Percentiles rank a stretch among this genome's conserved stretches.
Conservation (phyloP, 2,113 vertebrate genomes). For the Sphaerodactylus townsendi region DNA sequence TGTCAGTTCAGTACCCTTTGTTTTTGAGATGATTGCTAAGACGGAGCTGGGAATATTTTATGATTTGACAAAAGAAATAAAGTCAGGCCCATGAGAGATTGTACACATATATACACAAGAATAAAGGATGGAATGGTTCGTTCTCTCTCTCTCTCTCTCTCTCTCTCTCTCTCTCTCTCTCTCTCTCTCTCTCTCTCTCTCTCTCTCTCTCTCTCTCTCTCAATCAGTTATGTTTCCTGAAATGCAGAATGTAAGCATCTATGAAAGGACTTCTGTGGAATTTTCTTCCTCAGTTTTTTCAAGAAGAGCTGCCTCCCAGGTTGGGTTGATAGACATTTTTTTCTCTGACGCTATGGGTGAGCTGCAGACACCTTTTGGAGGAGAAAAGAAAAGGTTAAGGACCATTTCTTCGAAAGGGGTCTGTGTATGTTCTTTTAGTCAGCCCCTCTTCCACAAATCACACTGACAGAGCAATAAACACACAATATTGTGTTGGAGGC, state of each 20-base stretch:
- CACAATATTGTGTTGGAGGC: too few relatives aligned
- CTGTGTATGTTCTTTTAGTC: too few relatives aligned
- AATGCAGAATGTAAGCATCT: not conserved
- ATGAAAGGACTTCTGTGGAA: not conserved
- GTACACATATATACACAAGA: not conserved
- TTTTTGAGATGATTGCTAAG: not conserved
- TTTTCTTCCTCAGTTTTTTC: not conserved
- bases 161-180: too few relatives aligned
- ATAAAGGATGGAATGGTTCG: not conserved
- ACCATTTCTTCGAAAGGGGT: too few relatives aligned
- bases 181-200: too few relatives aligned
- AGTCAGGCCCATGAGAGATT: not conserved
- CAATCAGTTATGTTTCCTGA: too few relatives aligned
- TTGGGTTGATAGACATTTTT: not conserved
- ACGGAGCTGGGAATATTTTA: constrained; percentile 9
- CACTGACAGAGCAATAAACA: too few relatives aligned
- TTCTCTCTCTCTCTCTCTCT: too few relatives aligned
- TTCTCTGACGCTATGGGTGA: not conserved
- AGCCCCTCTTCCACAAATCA: too few relatives aligned
- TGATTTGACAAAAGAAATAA: constrained; percentile 16
- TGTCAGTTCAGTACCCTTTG: not conserved
- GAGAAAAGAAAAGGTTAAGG: not conserved
- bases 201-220: too few relatives aligned
- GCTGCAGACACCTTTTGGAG: not conserved
- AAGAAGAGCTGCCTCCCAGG: not conserved